Percentiles rank a stretch among this genome's conserved stretches.
These are phyloP conservation scores for Drosophila watanabei DNA, from an alignment of 1,140 invertebrate species.

Conservation along the genomic window DNA sequence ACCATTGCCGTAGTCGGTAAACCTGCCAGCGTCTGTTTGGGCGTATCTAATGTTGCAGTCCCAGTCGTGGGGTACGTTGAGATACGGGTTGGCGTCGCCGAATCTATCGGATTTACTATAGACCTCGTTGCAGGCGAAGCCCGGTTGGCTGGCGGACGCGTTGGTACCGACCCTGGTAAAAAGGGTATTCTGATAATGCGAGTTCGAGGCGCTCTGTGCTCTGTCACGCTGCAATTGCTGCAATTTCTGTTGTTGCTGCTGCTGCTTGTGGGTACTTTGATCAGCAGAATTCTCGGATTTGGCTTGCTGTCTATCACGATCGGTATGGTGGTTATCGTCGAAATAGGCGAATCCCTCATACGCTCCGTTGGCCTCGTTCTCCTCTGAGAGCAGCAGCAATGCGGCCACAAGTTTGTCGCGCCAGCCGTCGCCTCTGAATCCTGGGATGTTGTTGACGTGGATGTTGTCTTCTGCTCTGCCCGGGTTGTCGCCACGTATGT, in stretches of 20 bases:
- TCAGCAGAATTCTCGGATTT: conserved; percentile 75
- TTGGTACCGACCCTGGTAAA: conserved; percentile 81
- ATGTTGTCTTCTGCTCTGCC: conserved; percentile 7
- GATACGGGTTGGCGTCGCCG: conserved; percentile 70
- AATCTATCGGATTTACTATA: conserved; percentile 67
- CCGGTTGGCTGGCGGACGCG: conserved; percentile 66
- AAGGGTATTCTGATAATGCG: conserved; percentile 81
- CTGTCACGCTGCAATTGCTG: conserved; percentile 58
- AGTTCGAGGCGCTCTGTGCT: conserved; percentile 72
- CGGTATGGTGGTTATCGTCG: conserved; percentile 61
- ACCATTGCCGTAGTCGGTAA: conserved; percentile 51
- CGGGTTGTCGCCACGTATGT: conserved; percentile 53
- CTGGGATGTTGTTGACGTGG: conserved; percentile 10
- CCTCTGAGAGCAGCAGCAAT: conserved; percentile 65
- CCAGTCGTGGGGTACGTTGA: conserved; percentile 51
- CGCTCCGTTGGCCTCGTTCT: conserved; percentile 62
- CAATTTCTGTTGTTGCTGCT: conserved; percentile 34
- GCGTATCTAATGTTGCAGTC: conserved; percentile 58
- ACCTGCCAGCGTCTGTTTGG: conserved; percentile 50
- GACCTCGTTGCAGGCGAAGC: conserved; percentile 57
- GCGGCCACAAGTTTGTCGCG: conserved; percentile 46
- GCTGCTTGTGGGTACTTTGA: conserved; percentile 60
- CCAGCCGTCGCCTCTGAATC: conserved; percentile 29
- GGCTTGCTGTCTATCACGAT: conserved; percentile 69
- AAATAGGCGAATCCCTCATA: conserved; percentile 50